Conservation (phyloP, 2,113 vertebrate genomes). For the Rhinopomastus cyanomelas region DNA sequence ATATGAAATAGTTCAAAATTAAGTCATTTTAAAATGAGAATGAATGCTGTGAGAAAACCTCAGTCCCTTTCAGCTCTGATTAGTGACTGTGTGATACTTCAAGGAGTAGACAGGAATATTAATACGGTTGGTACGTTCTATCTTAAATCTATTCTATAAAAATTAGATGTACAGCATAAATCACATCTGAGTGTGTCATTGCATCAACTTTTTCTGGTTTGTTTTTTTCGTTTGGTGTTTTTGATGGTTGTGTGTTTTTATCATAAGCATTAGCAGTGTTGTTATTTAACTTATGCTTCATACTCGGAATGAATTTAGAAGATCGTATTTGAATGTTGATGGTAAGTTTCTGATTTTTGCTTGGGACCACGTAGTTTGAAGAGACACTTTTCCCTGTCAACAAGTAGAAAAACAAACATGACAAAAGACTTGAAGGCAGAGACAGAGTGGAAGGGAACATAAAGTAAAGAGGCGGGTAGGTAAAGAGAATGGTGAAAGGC, state of each 20-base stretch:
- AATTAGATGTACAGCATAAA: neutral
- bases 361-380: neutral
- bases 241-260: neutral
- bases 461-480: slow-evolving; percentile 1
- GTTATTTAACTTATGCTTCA: neutral
- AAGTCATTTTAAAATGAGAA: slow-evolving; percentile 53
- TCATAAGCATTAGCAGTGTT: neutral
- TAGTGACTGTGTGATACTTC: slow-evolving; percentile 22
- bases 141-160: neutral
- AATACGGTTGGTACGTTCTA: neutral
- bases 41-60: slow-evolving; percentile 34
- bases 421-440: neutral
- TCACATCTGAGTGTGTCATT: neutral
- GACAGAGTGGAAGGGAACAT: neutral
- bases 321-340: neutral
- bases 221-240: neutral
- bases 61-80: slow-evolving; percentile 50
- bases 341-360: neutral
- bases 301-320: neutral
- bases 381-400: neutral
- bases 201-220: neutral
- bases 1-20: slow-evolving; percentile 53
- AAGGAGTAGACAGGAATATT: slow-evolving; percentile 45
- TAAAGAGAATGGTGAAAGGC: neutral
- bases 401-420: neutral